phyloP scores from a whole-genome alignment of 2,113 vertebrate species.

The Pao palembangensis region DNA sequence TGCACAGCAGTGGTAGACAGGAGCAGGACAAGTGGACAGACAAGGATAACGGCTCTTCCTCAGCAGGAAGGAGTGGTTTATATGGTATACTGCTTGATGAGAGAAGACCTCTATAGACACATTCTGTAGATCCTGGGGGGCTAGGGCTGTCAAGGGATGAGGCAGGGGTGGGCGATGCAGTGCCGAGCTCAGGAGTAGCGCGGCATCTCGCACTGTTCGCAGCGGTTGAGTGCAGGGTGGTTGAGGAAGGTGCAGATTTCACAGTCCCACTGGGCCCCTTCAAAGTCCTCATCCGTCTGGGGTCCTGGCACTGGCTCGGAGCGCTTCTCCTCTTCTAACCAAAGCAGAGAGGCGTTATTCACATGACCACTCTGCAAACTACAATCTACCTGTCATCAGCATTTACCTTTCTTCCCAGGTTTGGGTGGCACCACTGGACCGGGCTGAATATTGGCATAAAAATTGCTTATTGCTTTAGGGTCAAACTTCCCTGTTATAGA shows the following conservation, averaged over 20 bases:
- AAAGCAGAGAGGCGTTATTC: background rate
- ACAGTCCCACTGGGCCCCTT: slow-evolving; percentile 97
- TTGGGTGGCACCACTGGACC: slow-evolving; percentile 92
- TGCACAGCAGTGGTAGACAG: slow-evolving; percentile 57
- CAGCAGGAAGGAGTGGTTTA: slow-evolving; percentile 60
- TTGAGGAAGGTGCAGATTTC: slow-evolving; percentile 99
- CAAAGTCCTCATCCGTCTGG: slow-evolving; percentile 94
- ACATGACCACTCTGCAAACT: background rate
- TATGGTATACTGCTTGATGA: slow-evolving; percentile 52
- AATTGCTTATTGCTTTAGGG: slow-evolving; percentile 91
- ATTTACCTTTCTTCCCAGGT: slow-evolving; percentile 88
- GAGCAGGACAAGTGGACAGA: slow-evolving; percentile 35
- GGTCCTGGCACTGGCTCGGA: slow-evolving; percentile 72
- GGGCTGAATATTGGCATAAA: slow-evolving; percentile 95
- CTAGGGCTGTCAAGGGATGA: slow-evolving; percentile 52
- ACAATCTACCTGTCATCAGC: background rate
- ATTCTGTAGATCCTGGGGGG: slow-evolving; percentile 27
- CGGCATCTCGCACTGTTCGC: slow-evolving; percentile 98
- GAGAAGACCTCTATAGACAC: slow-evolving; percentile 26
- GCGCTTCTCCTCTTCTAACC: slow-evolving; percentile 58
- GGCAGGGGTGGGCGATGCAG: slow-evolving; percentile 28
- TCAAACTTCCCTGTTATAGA: slow-evolving; percentile 88
- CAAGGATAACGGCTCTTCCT: slow-evolving; percentile 59
- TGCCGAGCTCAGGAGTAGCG: slow-evolving; percentile 86
- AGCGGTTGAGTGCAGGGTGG: slow-evolving; percentile 97